Conservation (phyloP, 2,797 vertebrate genomes). For the Amblyraja radiata region DNA sequence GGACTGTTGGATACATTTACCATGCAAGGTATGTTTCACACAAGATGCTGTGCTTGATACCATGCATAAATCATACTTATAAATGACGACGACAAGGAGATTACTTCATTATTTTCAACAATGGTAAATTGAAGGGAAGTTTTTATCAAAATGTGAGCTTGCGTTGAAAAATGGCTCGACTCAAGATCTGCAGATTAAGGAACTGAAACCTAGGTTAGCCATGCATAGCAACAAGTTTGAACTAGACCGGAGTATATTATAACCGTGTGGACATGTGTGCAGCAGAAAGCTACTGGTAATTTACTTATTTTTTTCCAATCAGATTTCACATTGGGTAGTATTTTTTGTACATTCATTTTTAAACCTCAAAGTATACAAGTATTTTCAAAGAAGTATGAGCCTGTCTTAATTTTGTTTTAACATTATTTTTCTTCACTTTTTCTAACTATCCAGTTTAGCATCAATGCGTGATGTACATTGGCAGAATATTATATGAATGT, state of each 20-base stretch:
- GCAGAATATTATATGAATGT: background rate
- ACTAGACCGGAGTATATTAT: background rate
- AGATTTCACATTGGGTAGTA: background rate
- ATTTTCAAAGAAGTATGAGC: background rate
- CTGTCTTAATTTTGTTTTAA: background rate
- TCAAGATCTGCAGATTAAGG: background rate
- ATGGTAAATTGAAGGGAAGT: background rate
- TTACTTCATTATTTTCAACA: background rate
- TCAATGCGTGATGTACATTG: background rate
- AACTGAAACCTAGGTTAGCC: background rate
- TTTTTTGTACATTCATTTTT: background rate
- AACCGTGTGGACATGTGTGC: background rate
- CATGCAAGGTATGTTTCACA: slow-evolving; percentile 8
- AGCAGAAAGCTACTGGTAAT: background rate
- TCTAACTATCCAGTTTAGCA: background rate
- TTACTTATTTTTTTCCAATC: background rate
- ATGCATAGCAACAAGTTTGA: background rate
- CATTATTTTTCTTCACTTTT: background rate
- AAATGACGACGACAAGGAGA: background rate
- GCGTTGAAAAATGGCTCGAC: background rate
- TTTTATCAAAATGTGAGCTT: background rate
- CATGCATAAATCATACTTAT: background rate
- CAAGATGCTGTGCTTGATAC: background rate
- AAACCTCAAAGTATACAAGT: background rate
- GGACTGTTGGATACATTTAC: slow-evolving; percentile 18